A percentile compares a stretch with the other conserved stretches of the same genome.
Conservation (phyloP, 2,797 vertebrate species). For the Emydoidea blandingii region DNA sequence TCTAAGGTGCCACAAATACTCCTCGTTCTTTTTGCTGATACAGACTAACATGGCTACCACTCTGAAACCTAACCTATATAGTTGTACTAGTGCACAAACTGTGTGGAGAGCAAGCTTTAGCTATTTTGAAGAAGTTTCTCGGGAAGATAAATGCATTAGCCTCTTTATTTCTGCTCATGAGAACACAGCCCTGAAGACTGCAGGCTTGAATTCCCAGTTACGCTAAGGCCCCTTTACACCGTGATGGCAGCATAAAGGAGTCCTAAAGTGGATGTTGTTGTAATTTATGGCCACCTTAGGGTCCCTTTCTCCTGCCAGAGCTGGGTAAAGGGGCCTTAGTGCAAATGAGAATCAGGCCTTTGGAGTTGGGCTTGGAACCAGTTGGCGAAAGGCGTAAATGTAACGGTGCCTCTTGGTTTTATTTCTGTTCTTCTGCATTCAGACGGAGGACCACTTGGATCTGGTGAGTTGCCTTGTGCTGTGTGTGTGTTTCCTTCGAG, state of each 20-base stretch:
- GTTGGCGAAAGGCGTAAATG: background rate
- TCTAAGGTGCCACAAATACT: no score
- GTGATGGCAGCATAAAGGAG: background rate
- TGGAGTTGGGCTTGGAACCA: background rate
- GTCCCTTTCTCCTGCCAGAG: background rate
- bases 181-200: background rate
- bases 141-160: background rate
- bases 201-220: background rate
- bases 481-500: constrained; percentile 13
- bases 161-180: background rate
- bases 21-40: no score
- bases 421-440: constrained; percentile 67
- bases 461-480: constrained; percentile 88
- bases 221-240: background rate
- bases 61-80: background rate
- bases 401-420: constrained; percentile 77
- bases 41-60: no score
- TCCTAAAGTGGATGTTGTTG: background rate
- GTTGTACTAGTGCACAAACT: background rate
- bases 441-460: constrained; percentile 95
- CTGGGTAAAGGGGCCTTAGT: background rate
- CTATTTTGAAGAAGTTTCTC: background rate
- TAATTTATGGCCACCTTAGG: background rate
- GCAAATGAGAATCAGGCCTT: background rate
- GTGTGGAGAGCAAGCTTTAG: background rate